Conservation (phyloP, 2,113 vertebrate species). For the Oxyruncus cristatus region DNA sequence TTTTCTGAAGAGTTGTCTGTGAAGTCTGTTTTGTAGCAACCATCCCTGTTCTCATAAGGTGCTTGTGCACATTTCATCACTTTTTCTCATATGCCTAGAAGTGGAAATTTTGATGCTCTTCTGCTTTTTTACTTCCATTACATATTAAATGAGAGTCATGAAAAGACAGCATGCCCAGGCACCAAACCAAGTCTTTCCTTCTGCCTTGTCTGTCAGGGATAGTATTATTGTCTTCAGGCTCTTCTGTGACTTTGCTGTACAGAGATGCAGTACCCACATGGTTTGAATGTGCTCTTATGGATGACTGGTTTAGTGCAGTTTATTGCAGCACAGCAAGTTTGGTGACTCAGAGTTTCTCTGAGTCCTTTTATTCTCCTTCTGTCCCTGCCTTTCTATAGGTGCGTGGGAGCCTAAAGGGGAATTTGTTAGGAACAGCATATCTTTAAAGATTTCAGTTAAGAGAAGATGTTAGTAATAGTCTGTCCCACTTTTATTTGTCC, state of each 20-base stretch:
- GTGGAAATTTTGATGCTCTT: not conserved
- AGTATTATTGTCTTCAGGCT: not conserved
- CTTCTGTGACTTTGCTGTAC: not conserved
- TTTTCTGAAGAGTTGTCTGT: not conserved
- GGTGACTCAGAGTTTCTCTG: not conserved
- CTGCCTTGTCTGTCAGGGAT: accelerated
- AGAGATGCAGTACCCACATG: too few relatives aligned
- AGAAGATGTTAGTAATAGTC: not conserved
- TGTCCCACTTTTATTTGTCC: not conserved
- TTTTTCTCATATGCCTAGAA: not conserved
- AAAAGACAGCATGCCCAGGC: not conserved
- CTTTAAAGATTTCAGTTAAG: not conserved
- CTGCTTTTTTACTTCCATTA: not conserved
- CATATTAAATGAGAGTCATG: not conserved
- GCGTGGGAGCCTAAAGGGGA: not conserved
- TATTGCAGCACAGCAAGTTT: not conserved
- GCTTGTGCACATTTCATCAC: not conserved
- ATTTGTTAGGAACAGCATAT: not conserved
- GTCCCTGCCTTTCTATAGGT: not conserved
- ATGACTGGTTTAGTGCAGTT: not conserved
- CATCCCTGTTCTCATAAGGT: not conserved
- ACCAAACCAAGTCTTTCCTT: not conserved
- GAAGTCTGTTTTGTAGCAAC: not conserved
- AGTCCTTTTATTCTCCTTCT: not conserved
- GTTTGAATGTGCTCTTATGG: not conserved